A percentile compares a stretch with the other conserved stretches of the same genome.
These are phyloP conservation scores for Boleophthalmus pectinirostris DNA, from an alignment of 2,113 vertebrate genomes.

Conservation along the genomic window DNA sequence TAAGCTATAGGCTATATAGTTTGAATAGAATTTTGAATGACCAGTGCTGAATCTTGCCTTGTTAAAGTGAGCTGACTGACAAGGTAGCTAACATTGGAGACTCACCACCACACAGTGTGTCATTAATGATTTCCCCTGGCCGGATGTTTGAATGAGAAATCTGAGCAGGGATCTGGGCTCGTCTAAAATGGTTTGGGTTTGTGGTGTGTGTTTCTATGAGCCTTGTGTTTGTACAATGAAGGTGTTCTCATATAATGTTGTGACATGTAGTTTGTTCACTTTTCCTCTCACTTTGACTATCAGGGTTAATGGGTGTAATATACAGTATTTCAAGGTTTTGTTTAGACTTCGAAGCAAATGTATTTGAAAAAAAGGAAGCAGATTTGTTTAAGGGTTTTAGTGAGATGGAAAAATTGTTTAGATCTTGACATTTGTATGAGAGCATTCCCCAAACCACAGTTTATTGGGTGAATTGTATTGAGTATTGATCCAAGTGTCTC, in stretches of 20 bases:
- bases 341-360: no score
- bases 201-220: conserved; percentile 17
- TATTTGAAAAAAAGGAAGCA: background rate
- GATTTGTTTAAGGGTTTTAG: background rate
- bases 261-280: background rate
- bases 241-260: background rate
- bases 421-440: no score
- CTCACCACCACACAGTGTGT: conserved; percentile 34
- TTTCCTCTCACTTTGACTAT: no score
- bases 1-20: background rate
- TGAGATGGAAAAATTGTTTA: background rate
- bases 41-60: background rate
- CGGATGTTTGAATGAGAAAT: conserved; percentile 51
- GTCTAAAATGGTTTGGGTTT: conserved; percentile 29
- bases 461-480: no score
- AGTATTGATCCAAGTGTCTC: no score
- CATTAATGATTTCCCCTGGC: conserved; percentile 53
- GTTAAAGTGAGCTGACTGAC: conserved; percentile 25
- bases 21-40: background rate
- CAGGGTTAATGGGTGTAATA: no score
- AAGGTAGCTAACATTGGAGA: conserved; percentile 32
- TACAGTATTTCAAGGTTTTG: no score
- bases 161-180: conserved; percentile 54
- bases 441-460: no score
- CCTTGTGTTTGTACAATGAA: background rate